phyloP scores from a whole-genome alignment of 1,140 invertebrate genomes.

The Orius insidiosus region DNA sequence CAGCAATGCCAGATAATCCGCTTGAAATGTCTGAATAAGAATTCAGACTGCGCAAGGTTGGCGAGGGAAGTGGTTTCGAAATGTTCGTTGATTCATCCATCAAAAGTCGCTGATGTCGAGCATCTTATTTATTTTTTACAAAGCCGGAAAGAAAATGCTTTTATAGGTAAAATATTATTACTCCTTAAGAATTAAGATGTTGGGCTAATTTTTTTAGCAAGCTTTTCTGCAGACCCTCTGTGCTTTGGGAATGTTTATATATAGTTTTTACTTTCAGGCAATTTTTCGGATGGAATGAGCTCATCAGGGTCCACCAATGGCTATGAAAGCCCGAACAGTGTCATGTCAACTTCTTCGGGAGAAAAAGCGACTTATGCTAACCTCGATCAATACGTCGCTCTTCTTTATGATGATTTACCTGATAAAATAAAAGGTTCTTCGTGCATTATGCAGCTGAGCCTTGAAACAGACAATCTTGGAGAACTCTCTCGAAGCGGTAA shows the following conservation, averaged over 20 bases:
- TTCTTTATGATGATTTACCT: constrained; percentile 87
- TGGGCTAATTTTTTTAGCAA: too few species aligned
- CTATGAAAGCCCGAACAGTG: constrained; percentile 2
- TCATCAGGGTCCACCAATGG: neutral
- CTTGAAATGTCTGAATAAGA: constrained; percentile 60
- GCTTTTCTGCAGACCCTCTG: too few species aligned
- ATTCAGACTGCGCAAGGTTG: constrained; percentile 60
- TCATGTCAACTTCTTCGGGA: neutral
- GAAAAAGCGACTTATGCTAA: constrained; percentile 46
- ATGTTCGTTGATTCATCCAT: constrained; percentile 74
- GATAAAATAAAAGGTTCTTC: constrained; percentile 88
- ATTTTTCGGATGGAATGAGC: too few species aligned
- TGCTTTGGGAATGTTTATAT: too few species aligned
- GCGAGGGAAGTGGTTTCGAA: constrained; percentile 76
- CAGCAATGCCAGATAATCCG: constrained; percentile 67
- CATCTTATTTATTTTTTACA: constrained; percentile 84
- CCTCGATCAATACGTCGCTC: constrained; percentile 85
- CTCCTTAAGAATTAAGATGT: too few species aligned
- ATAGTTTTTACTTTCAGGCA: too few species aligned
- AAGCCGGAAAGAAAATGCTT: constrained; percentile 47
- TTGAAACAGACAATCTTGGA: constrained; percentile 84
- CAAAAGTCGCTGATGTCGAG: constrained; percentile 69
- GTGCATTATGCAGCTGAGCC: constrained; percentile 73
- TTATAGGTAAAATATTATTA: too few species aligned
- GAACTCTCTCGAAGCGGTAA: constrained; percentile 81